Base-by-base conservation (phyloP, 53 echinoderm and acorn worm species). In the Mesocentrotus franciscanus region DNA sequence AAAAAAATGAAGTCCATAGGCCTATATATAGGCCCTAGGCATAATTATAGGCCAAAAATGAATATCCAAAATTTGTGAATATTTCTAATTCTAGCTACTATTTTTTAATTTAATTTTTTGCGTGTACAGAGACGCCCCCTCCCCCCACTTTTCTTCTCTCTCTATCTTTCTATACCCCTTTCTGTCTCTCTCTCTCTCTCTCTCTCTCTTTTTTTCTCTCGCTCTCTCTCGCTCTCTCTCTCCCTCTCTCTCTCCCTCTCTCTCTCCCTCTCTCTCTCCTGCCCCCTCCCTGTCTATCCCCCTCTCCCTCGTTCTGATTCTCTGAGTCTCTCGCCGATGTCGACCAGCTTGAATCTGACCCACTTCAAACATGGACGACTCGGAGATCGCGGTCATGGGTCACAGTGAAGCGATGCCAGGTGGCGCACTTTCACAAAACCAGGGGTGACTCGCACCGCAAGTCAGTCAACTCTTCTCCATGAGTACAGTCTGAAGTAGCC, bases 361-460 rank as follows among this genome's bases (percentile, higher is more conserved):
- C 81, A 81, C 33, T 81, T 81, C 81, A 81, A 81, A 81, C 42
- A 81, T 8, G 29, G 30, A 81, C 81, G 81, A 81, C 36, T 81
- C 20, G 16, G 81, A 42, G 81, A 36, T 81, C 39, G 81, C 81
- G 81, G 81, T 81, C 81, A 81, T 42, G 81, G 81, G 81, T 81
- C 81, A 81, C 42, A 4, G 1, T 81, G 42, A 81, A 81, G 81
- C 81, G 42, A 81, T 39, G 42, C 81, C 81, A 81, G 81, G 36
- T 81, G 81, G 81, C 81, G 81, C 81, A 81, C 81, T 81, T 81
- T 36, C 81, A 81, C 42, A 42, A 42, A 81, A 81, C 81, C 36
- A 81, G 36, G 18, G 36, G 20, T 18, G 20, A 81, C 36, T 81
- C 81, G 20, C 5, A 39, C 9, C 6, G 42, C 18, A 78, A 81